phyloP scores from a whole-genome alignment of 2,797 vertebrate species.

The Aldrovandia affinis region DNA sequence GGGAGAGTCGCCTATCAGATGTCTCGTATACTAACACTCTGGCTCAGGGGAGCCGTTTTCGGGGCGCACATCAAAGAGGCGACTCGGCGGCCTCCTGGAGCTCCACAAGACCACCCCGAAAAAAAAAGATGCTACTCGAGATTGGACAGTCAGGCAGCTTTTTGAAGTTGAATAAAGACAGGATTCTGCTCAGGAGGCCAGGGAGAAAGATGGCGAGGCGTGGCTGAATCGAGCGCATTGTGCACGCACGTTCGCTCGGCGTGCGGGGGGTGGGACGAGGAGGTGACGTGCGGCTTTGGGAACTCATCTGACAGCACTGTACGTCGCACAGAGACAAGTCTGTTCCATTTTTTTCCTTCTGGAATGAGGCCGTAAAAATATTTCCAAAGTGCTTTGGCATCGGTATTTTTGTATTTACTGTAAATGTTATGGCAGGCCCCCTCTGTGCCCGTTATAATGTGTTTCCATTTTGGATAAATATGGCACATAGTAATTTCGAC shows the following conservation, averaged over 20 bases:
- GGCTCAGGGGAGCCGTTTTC: constrained; percentile 52
- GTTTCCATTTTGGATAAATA: constrained; percentile 24
- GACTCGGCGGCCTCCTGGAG: constrained; percentile 57
- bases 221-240: constrained; percentile 18
- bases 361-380: constrained; percentile 33
- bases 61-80: constrained; percentile 61
- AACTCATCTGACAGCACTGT: constrained; percentile 15
- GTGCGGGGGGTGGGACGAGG: constrained; percentile 14
- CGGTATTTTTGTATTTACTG: constrained; percentile 48
- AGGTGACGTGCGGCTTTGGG: constrained; percentile 23
- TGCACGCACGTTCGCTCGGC: constrained; percentile 16
- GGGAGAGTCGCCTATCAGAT: constrained; percentile 58
- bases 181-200: constrained; percentile 42
- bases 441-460: constrained; percentile 46
- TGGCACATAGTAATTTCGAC: not conserved
- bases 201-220: constrained; percentile 35
- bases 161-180: constrained; percentile 42
- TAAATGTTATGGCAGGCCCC: constrained; percentile 53
- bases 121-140: constrained; percentile 53
- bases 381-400: constrained; percentile 43
- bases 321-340: constrained; percentile 4
- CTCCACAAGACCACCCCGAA: constrained; percentile 56
- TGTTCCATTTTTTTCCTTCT: not conserved
- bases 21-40: constrained; percentile 55
- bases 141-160: constrained; percentile 43